Conservation (phyloP, 2,888 invertebrate genomes). For the Athalia circularis region DNA sequence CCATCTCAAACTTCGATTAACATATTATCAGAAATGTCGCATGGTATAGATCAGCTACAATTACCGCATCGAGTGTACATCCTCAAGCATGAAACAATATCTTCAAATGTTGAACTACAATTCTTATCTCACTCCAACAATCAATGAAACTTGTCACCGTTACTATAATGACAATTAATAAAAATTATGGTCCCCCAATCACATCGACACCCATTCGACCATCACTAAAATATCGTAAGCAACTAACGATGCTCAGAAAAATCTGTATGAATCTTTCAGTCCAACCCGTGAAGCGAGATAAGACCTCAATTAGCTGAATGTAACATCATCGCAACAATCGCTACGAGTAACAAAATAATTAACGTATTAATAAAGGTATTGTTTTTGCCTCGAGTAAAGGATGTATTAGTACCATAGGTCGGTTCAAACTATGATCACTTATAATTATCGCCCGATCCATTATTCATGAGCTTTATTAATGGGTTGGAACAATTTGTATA, state of each 20-base stretch:
- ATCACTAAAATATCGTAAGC: conserved; percentile 49
- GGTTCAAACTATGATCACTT: conserved; percentile 11
- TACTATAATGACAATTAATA: conserved; percentile 13
- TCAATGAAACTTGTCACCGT: conserved; percentile 27
- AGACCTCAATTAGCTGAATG: neutral
- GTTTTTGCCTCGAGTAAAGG: conserved; percentile 9
- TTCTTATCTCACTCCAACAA: neutral
- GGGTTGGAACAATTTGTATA: neutral
- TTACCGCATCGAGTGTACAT: conserved; percentile 18
- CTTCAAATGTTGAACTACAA: conserved; percentile 18
- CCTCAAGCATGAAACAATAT: neutral
- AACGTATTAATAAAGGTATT: conserved; percentile 14
- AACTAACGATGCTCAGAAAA: conserved; percentile 55
- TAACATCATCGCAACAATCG: conserved; percentile 8
- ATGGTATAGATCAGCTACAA: neutral
- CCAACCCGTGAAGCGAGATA: conserved; percentile 1
- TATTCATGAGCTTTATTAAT: neutral
- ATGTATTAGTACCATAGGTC: neutral
- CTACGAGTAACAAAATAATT: neutral
- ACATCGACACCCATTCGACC: neutral
- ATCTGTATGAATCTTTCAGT: neutral
- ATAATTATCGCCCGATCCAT: conserved; percentile 24
- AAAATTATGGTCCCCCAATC: neutral
- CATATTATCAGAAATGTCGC: conserved; percentile 15
- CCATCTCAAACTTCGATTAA: conserved; percentile 32